Evolutionary conservation across 37 sponge, comb jelly and placozoan species (phyloP), one percentile per base, ranked within the genome.

Genomic region (Oopsacas minuta): DNA sequence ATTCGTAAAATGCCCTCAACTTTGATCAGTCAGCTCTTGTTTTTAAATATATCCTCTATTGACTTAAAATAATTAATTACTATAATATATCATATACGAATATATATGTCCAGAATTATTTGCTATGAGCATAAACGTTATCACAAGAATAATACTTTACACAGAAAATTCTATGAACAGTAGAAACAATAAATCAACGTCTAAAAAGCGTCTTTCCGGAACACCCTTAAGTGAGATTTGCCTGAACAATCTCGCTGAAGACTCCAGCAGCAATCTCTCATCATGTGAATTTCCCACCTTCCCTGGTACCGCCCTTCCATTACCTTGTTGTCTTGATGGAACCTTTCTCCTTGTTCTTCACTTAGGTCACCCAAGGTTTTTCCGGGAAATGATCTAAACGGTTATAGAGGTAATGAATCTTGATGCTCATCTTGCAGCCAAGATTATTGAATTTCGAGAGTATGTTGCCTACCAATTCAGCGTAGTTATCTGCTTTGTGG

Each of bases 221-320:
- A n/a, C 20, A 10, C 5, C 22, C 22, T n/a, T 12, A 3, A 20
- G 22, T 61, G 75, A 3, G 22, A 3, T 61, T 3, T 38, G 42
- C 83, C 28, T 39, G 83, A 38, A 82, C 8, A 5, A 23, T 82
- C 83, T 15, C 83, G 42, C 42, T 5, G 42, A 5, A 82, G 38
- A 28, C 20, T 82, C 83, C 83, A 82, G 83, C 83, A 82, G 42
- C 36, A 82, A 15, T 82, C 83, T 22, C 28, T 38, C 83, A 82
- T 82, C 83, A 82, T 82, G 22, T 22, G 8, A 23, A 17, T 37
- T 36, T 39, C 42, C 42, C 39, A 37, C 8, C 22, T 7, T 22
- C 83, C 83, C 23, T 82, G 83, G 22, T 82, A 82, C 8, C 39
- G 22, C 22, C 36, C 42, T 39, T 82, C 83, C 42, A 82, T 82